Evolutionary conservation across 2,113 vertebrate species (phyloP).

Genomic region (Argyrosomus japonicus): DNA sequence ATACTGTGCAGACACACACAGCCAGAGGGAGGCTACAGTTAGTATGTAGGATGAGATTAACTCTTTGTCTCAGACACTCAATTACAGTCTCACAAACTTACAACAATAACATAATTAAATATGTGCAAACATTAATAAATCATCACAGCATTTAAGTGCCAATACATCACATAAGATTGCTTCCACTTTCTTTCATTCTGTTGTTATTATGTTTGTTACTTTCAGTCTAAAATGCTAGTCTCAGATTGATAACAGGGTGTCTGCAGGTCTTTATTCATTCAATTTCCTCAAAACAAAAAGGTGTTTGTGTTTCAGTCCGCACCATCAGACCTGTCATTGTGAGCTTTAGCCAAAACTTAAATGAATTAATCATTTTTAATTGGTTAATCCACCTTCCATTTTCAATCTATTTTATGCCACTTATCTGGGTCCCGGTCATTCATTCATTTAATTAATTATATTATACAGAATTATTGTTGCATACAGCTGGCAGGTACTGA

Average conservation of each 20-base stretch:
- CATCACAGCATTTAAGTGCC: background rate
- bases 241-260: background rate
- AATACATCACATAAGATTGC: background rate
- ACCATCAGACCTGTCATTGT: background rate
- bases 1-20: constrained; percentile 28
- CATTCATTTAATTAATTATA: background rate
- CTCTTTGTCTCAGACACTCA: constrained; percentile 4
- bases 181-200: background rate
- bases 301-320: background rate
- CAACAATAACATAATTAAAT: constrained; percentile 2
- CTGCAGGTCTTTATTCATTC: background rate
- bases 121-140: background rate
- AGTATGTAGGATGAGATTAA: constrained; percentile 27
- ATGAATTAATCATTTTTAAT: background rate
- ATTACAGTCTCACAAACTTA: background rate
- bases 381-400: background rate
- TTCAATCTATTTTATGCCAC: background rate
- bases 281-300: background rate
- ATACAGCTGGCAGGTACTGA: background rate
- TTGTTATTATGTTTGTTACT: background rate
- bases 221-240: background rate
- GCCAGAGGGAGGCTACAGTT: constrained; percentile 20
- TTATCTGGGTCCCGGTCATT: background rate
- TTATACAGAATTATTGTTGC: background rate
- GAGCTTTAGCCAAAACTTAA: background rate